Percentiles rank a stretch among this genome's conserved stretches.
These are phyloP conservation scores for Isurus oxyrinchus DNA, from an alignment of 2,113 vertebrate species.

Conservation along the genomic window DNA sequence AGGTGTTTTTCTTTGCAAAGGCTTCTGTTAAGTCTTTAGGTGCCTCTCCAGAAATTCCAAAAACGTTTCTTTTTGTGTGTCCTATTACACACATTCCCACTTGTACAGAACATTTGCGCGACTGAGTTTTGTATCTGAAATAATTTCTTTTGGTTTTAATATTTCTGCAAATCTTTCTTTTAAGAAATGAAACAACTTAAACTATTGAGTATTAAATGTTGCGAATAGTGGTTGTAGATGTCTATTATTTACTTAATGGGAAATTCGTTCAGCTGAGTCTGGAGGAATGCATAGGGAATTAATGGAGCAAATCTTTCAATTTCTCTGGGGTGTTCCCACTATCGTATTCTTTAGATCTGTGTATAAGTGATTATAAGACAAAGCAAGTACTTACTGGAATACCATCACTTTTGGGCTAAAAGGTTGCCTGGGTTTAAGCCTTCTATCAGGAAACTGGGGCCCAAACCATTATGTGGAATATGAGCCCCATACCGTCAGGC, in stretches of 20 bases:
- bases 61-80: background rate
- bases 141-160: background rate
- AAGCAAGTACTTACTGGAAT: background rate
- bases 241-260: background rate
- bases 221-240: background rate
- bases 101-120: background rate
- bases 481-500: background rate
- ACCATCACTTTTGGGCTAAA: background rate
- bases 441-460: background rate
- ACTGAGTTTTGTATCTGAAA: background rate
- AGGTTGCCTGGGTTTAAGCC: constrained; percentile 5
- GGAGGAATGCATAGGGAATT: background rate
- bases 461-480: background rate
- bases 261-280: background rate
- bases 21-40: constrained; percentile 17
- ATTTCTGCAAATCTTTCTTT: background rate
- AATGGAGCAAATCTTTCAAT: constrained; percentile 7
- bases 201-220: no score
- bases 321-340: constrained; percentile 1
- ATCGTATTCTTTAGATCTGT: background rate
- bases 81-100: background rate
- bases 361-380: background rate
- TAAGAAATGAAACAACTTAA: background rate
- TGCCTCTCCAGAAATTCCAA: constrained; percentile 18
- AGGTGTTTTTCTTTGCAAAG: constrained; percentile 29